These are phyloP conservation scores for Sphenopsis melanotis DNA, from an alignment of 2,797 vertebrate species.

Conservation along the genomic window DNA sequence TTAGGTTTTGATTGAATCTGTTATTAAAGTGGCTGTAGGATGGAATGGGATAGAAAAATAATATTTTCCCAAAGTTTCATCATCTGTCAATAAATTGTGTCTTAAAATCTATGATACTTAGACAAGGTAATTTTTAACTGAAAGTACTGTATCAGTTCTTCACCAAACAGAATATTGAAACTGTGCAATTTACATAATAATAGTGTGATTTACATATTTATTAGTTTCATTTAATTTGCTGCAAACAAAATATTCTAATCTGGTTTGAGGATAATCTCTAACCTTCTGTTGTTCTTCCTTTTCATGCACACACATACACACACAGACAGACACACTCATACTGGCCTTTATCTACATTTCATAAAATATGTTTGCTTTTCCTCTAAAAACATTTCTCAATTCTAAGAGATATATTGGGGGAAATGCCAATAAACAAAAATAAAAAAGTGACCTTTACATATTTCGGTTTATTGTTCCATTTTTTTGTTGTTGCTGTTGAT, in stretches of 20 bases:
- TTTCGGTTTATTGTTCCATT: background rate
- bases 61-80: background rate
- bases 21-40: background rate
- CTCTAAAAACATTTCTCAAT: background rate
- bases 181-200: conserved; percentile 2
- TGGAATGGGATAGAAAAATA: background rate
- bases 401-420: background rate
- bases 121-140: background rate
- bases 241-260: background rate
- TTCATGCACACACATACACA: background rate
- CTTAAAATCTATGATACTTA: background rate
- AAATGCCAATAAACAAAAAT: background rate
- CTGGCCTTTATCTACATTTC: background rate
- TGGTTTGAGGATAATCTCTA: conserved; percentile 18
- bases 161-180: background rate
- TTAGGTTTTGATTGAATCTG: background rate
- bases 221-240: conserved; percentile 34
- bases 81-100: background rate
- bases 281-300: background rate
- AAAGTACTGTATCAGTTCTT: background rate
- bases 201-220: conserved; percentile 34
- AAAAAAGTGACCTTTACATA: background rate
- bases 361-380: background rate
- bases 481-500: background rate
- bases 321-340: background rate